Base-by-base conservation (phyloP, 2,113 vertebrate species). In the Podarcis muralis region DNA sequence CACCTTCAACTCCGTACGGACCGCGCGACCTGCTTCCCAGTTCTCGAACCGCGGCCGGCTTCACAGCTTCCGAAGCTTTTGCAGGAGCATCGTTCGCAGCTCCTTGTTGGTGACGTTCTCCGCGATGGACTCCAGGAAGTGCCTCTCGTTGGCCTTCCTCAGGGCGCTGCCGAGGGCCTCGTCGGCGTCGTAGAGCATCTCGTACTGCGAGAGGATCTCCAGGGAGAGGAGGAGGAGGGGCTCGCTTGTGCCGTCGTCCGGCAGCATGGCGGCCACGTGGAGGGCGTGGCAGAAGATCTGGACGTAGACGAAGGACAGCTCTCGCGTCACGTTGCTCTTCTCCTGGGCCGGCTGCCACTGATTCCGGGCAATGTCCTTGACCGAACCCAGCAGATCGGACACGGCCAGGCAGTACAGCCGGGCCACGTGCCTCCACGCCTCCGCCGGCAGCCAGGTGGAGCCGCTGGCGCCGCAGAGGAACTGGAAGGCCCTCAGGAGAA, bases 241-340 rank as follows among this genome's bases (percentile, higher is more conserved):
- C 78, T 99, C 98, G 2, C 90, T 90, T 15, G 97, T 97, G 1
- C 35, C 84, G 68, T 85, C 79, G 2, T 94, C 95, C 0, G 97
- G 98, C 94, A 99, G 97, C 99, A 99, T 99, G 95, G 98, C 98
- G 84, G 98, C 98, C 20, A 99, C 95, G 27, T 99, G 99, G 86
- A 99, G 96, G 78, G 98, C 95, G 5, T 99, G 99, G 77, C 99
- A 99, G 95, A 98, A 99, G n/a, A 99, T 69, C 96, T 99, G 98
- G 87, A 97, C 97, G 91, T 98, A 97, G 12, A 98, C 93, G 74
- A 99, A 99, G 25, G 98, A 96, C 75, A 96, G 95, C 90, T 99
- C 98, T 93, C 98, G 97, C 1, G 6, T 7, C 74, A 43, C 68
- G 53, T 85, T 83, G 71, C 53, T 74, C 57, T 92, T 94, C 85